Conservation (phyloP, 2,888 invertebrate genomes). For the Xestobium rufovillosum region DNA sequence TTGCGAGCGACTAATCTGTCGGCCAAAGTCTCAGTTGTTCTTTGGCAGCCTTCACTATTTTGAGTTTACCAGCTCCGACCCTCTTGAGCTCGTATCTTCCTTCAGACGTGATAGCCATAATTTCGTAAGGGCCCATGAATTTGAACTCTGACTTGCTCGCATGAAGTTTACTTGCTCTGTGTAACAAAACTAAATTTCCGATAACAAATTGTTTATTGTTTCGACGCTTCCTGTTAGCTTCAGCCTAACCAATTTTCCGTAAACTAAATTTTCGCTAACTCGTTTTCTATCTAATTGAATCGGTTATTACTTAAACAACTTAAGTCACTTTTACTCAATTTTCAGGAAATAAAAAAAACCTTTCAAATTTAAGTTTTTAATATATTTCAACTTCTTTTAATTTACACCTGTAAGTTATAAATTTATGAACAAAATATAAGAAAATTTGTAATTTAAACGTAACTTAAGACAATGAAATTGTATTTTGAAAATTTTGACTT, state of each 20-base stretch:
- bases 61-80: conserved; percentile 13
- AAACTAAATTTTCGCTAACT: too few species aligned
- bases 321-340: too few species aligned
- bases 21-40: conserved; percentile 19
- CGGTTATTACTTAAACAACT: too few species aligned
- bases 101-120: conserved; percentile 9
- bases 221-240: conserved; percentile 12
- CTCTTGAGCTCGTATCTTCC: conserved; percentile 15
- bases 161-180: conserved; percentile 18
- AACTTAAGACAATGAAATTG: too few species aligned
- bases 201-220: conserved; percentile 11
- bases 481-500: too few species aligned
- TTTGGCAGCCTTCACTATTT: conserved; percentile 16
- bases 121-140: conserved; percentile 16
- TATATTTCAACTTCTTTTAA: too few species aligned
- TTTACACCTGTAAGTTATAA: too few species aligned
- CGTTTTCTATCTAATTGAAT: too few species aligned
- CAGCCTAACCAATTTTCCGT: not conserved
- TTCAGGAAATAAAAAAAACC: too few species aligned
- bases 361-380: too few species aligned
- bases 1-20: conserved; percentile 11
- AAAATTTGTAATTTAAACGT: too few species aligned
- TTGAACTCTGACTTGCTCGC: conserved; percentile 14
- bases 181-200: conserved; percentile 18
- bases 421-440: too few species aligned